Percentiles rank a stretch among this genome's conserved stretches.
Evolutionary conservation across 2,888 invertebrate genomes (phyloP).

Genomic region (Chrysotoxum bicinctum): DNA sequence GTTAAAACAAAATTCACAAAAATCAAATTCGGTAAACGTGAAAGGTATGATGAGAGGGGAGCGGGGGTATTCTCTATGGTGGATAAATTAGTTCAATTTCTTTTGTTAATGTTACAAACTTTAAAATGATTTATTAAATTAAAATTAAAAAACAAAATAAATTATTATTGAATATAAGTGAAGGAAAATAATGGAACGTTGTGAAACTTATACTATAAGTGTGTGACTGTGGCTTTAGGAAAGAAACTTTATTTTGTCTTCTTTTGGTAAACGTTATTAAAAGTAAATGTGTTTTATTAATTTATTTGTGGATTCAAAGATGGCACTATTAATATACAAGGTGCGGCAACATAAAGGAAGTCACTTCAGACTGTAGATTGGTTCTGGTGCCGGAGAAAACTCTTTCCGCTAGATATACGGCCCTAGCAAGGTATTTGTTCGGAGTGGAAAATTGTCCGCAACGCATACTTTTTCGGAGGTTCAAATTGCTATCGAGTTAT

Average conservation of each 20-base stretch:
- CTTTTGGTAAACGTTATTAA: slow-evolving; percentile 53
- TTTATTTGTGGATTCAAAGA: background rate
- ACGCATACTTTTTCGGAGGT: too few species aligned
- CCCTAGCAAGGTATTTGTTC: too few species aligned
- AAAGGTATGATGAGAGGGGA: too few species aligned
- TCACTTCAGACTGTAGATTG: too few species aligned
- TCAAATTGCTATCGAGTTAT: too few species aligned
- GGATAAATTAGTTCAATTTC: slow-evolving; percentile 59
- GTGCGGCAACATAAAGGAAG: too few species aligned
- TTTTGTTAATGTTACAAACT: slow-evolving; percentile 41
- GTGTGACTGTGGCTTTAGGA: slow-evolving; percentile 58
- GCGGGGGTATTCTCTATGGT: slow-evolving; percentile 58
- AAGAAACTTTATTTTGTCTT: slow-evolving; percentile 58
- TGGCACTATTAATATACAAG: too few species aligned
- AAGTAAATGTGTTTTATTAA: slow-evolving; percentile 18
- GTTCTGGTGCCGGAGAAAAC: too few species aligned
- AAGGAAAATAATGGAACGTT: slow-evolving; percentile 29
- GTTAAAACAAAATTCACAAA: slow-evolving; percentile 4
- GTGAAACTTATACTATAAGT: slow-evolving; percentile 39
- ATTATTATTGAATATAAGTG: slow-evolving; percentile 4
- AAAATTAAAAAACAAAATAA: background rate
- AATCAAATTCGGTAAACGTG: slow-evolving; percentile 34
- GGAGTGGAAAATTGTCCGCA: too few species aligned
- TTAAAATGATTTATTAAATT: slow-evolving; percentile 23
- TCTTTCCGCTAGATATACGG: too few species aligned